phyloP scores from a whole-genome alignment of 2,888 invertebrate species.

The Tiliacea citrago region DNA sequence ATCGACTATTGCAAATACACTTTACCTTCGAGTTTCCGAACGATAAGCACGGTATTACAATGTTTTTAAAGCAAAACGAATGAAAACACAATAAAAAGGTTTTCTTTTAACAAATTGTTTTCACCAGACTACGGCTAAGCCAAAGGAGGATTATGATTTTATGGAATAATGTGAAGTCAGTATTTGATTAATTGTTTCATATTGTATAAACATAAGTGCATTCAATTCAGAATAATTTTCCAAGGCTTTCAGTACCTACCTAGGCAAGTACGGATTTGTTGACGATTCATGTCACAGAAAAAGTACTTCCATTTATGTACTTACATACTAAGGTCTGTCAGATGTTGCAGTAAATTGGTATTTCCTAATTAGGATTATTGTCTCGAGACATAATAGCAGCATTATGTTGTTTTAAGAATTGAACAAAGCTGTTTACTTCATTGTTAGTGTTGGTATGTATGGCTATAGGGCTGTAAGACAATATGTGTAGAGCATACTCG shows the following conservation, averaged over 20 bases:
- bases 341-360: constrained; percentile 3
- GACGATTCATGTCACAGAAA: background rate
- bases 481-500: background rate
- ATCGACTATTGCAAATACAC: constrained; percentile 8
- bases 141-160: too few relatives aligned
- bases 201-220: background rate
- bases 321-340: background rate
- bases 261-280: background rate
- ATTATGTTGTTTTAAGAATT: constrained; percentile 7
- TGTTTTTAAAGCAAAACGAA: constrained; percentile 5
- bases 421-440: constrained; percentile 8
- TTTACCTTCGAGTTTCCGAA: constrained; percentile 14
- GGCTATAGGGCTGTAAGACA: background rate
- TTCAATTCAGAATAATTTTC: background rate
- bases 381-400: background rate
- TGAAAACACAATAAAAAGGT: background rate
- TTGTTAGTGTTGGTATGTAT: background rate
- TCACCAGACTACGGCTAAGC: too few relatives aligned
- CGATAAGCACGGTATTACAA: constrained; percentile 18
- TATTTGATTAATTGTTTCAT: background rate
- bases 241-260: background rate
- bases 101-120: background rate
- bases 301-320: background rate
- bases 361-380: constrained; percentile 21
- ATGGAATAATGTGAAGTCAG: background rate